phyloP scores from a whole-genome alignment of 2,113 vertebrate species.

The Sylvietta virens region DNA sequence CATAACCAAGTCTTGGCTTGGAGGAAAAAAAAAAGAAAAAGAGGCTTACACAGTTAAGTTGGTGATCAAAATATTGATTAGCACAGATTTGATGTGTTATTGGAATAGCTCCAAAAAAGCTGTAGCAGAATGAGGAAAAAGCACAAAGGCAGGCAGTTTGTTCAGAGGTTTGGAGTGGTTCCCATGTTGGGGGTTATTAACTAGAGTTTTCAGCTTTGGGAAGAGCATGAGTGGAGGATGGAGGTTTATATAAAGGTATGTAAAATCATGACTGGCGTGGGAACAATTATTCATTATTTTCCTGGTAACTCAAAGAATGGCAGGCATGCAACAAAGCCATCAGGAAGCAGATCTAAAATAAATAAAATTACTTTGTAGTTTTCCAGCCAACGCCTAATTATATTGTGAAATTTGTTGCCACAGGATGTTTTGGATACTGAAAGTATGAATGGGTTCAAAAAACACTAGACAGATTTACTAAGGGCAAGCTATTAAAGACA shows the following conservation, averaged over 20 bases:
- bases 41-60: not conserved
- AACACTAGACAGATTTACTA: constrained; percentile 21
- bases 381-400: constrained; percentile 54
- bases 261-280: not conserved
- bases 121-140: not conserved
- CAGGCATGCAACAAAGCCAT: not conserved
- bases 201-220: not conserved
- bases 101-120: not conserved
- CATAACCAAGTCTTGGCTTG: not conserved
- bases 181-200: not conserved
- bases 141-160: not conserved
- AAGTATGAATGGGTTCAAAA: constrained; percentile 55
- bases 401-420: constrained; percentile 63
- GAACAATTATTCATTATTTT: not conserved
- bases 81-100: not conserved
- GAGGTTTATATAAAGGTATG: constrained; percentile 26
- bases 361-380: constrained; percentile 55
- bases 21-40: not conserved
- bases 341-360: constrained; percentile 65
- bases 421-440: constrained; percentile 63
- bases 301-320: not conserved
- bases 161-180: not conserved
- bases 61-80: not conserved
- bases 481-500: not conserved
- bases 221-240: not conserved